Evolutionary conservation across 1,140 invertebrate genomes (phyloP).

Genomic region (Platyura marginata): DNA sequence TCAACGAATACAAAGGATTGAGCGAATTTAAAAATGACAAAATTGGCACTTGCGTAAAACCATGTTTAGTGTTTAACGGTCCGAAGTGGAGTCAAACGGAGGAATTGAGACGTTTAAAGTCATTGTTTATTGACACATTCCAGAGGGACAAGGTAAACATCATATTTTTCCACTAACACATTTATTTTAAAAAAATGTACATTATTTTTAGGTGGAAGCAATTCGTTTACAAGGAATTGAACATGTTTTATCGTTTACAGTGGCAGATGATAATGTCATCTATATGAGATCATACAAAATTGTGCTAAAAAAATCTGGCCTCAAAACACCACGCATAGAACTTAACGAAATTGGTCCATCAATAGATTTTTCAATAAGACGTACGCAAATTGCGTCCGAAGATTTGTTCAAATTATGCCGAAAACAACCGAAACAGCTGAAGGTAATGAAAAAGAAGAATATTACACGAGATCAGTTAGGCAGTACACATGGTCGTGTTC

Average conservation of each 20-base stretch:
- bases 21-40: constrained; percentile 65
- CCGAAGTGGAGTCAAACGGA: constrained; percentile 69
- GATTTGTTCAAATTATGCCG: constrained; percentile 79
- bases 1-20: constrained; percentile 64
- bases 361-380: constrained; percentile 68
- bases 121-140: constrained; percentile 85
- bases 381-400: constrained; percentile 76
- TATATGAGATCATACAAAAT: constrained; percentile 80
- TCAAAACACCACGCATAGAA: constrained; percentile 56
- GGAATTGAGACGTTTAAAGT: constrained; percentile 69
- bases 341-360: constrained; percentile 37
- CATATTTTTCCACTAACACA: no score
- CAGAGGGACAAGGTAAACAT: constrained; percentile 53
- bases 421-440: constrained; percentile 66
- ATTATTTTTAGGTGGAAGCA: constrained; percentile 38
- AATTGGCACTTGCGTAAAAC: constrained; percentile 67
- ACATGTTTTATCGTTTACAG: constrained; percentile 79
- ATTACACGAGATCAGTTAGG: constrained; percentile 72
- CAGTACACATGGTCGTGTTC: constrained; percentile 75
- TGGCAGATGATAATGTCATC: constrained; percentile 55
- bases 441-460: constrained; percentile 80
- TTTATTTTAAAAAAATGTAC: constrained; percentile 1
- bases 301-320: constrained; percentile 78
- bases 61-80: constrained; percentile 86
- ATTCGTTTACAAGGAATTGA: constrained; percentile 83